Conservation (phyloP, 2,113 vertebrate species). For the Solea solea region DNA sequence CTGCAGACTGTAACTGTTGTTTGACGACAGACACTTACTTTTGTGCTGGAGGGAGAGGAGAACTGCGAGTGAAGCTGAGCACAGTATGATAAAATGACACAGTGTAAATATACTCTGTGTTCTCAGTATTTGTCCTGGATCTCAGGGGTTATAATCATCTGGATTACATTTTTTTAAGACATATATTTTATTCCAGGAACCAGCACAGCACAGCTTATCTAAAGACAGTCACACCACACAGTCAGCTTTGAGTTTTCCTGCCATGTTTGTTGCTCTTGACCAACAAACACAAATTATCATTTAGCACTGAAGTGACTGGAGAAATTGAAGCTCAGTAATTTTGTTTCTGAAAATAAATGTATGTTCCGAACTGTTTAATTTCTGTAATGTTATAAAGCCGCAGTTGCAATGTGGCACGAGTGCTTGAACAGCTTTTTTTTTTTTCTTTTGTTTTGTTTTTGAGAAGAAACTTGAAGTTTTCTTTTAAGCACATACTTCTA, state of each 20-base stretch:
- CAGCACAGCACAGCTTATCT: constrained; percentile 44
- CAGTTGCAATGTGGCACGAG: constrained; percentile 35
- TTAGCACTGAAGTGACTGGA: constrained; percentile 26
- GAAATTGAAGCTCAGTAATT: constrained; percentile 1
- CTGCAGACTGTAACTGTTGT: too few relatives aligned
- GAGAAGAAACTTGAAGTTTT: constrained; percentile 63
- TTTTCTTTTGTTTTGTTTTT: background rate
- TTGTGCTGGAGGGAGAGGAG: background rate
- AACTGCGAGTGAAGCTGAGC: constrained; percentile 19
- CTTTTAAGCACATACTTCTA: constrained; percentile 53
- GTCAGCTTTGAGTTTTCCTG: constrained; percentile 26
- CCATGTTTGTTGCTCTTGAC: constrained; percentile 3
- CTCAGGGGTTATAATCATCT: constrained; percentile 74
- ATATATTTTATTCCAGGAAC: constrained; percentile 38
- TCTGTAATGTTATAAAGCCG: constrained; percentile 52
- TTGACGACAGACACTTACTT: background rate
- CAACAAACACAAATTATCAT: constrained; percentile 9
- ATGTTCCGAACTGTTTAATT: constrained; percentile 53
- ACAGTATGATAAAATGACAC: constrained; percentile 8
- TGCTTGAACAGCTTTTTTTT: constrained; percentile 41
- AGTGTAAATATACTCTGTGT: constrained; percentile 35
- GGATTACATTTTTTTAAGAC: constrained; percentile 20
- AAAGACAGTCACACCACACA: constrained; percentile 25
- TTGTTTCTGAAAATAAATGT: constrained; percentile 43
- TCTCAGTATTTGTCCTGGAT: constrained; percentile 65